Conservation (phyloP, 2,888 invertebrate species). For the Conomelus anceps region DNA sequence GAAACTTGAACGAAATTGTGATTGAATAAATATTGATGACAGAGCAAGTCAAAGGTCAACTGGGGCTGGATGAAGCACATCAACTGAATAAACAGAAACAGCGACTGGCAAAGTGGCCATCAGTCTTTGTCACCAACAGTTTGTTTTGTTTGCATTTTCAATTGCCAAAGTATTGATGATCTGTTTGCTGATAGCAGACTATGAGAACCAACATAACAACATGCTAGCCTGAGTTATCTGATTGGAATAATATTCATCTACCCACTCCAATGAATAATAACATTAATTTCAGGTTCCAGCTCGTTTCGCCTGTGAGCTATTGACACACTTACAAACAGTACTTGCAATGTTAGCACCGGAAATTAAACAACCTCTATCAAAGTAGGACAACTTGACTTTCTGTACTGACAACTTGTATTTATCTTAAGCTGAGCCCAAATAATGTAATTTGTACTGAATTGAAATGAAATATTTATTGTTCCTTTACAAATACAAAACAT, state of each 20-base stretch:
- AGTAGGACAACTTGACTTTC: too few relatives aligned
- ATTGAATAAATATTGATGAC: background rate
- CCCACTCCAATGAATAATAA: background rate
- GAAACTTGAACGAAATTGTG: background rate
- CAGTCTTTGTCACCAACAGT: background rate
- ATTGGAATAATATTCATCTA: background rate
- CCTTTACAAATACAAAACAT: too few relatives aligned
- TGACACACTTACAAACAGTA: background rate
- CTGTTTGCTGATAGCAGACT: background rate
- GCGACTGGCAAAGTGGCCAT: background rate
- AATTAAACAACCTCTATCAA: too few relatives aligned
- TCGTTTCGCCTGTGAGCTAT: background rate
- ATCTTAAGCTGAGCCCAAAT: too few relatives aligned
- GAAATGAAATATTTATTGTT: too few relatives aligned
- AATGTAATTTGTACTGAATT: too few relatives aligned
- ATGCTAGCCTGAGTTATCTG: background rate
- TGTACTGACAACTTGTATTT: too few relatives aligned
- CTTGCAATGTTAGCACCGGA: background rate
- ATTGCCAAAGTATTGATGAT: background rate
- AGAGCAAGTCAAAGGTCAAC: background rate
- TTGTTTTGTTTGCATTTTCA: background rate
- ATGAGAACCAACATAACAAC: background rate
- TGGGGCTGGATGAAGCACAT: background rate
- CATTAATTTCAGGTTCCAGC: background rate
- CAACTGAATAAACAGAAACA: background rate